Evolutionary conservation across 2,113 vertebrate genomes (phyloP).

Genomic region (Hassar affinis): DNA sequence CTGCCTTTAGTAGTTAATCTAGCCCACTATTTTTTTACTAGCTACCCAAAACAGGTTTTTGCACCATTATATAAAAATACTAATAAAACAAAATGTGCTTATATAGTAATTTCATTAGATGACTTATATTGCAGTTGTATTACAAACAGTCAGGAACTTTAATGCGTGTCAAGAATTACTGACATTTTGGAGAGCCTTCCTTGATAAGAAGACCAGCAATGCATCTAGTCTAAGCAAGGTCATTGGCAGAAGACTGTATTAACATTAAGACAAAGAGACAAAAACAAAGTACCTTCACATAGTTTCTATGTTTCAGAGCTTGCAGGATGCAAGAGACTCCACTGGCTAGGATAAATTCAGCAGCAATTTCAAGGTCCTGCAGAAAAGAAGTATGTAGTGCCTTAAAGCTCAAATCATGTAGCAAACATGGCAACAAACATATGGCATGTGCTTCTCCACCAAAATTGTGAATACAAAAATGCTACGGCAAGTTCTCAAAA

Average conservation of each 20-base stretch:
- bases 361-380: constrained; percentile 95
- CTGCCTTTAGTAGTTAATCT: too few species aligned
- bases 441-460: too few species aligned
- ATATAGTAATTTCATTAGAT: not conserved
- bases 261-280: not conserved
- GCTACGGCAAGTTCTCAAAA: too few species aligned
- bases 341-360: constrained; percentile 86
- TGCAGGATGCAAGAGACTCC: constrained; percentile 81
- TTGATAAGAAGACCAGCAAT: not conserved
- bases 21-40: too few species aligned
- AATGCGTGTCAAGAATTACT: not conserved
- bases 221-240: not conserved
- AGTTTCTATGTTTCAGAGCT: constrained; percentile 80
- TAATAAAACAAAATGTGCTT: not conserved
- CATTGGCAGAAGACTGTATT: not conserved
- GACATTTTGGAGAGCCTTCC: not conserved
- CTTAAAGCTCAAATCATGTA: not conserved
- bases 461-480: too few species aligned
- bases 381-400: constrained; percentile 18
- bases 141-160: not conserved
- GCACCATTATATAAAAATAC: too few species aligned
- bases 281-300: constrained; percentile 79
- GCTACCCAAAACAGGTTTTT: too few species aligned
- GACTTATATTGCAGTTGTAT: not conserved
- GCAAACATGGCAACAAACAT: not conserved